phyloP scores from a whole-genome alignment of 2,113 vertebrate genomes.

The Upupa epops region DNA sequence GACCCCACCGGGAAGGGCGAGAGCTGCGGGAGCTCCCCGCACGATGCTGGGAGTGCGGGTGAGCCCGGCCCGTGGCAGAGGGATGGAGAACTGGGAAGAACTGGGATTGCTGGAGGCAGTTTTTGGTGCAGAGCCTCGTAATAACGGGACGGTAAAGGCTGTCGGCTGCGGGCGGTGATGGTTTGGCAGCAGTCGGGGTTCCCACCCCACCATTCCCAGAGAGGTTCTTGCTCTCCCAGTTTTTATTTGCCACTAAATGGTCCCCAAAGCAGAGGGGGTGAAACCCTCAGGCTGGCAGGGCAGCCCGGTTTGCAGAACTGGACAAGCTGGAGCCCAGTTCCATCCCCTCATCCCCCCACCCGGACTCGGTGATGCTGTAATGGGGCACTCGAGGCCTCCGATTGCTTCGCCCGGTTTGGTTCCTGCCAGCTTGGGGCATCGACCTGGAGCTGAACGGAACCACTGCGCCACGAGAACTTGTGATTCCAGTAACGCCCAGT shows the following conservation, averaged over 20 bases:
- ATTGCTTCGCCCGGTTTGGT: background rate
- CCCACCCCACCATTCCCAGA: accelerated
- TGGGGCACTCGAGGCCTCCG: accelerated
- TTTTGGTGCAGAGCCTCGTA: slow-evolving; percentile 43
- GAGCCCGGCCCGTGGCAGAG: background rate
- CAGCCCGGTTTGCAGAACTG: too few species aligned
- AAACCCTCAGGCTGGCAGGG: background rate
- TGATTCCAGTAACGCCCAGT: background rate
- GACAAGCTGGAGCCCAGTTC: too few species aligned
- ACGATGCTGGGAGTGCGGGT: accelerated
- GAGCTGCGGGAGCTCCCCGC: background rate
- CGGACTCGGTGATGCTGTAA: background rate
- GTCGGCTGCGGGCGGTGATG: accelerated
- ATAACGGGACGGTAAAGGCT: background rate
- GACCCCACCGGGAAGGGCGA: background rate
- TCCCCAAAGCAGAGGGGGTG: background rate
- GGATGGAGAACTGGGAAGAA: background rate
- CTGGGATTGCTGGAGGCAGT: background rate
- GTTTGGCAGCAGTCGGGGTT: background rate
- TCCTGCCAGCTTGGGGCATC: background rate
- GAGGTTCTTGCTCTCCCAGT: background rate
- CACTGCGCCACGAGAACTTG: background rate
- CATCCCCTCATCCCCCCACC: background rate
- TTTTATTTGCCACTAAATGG: accelerated
- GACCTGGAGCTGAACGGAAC: background rate